phyloP scores from a whole-genome alignment of 2,113 vertebrate genomes.

The Phyllostomus hastatus region DNA sequence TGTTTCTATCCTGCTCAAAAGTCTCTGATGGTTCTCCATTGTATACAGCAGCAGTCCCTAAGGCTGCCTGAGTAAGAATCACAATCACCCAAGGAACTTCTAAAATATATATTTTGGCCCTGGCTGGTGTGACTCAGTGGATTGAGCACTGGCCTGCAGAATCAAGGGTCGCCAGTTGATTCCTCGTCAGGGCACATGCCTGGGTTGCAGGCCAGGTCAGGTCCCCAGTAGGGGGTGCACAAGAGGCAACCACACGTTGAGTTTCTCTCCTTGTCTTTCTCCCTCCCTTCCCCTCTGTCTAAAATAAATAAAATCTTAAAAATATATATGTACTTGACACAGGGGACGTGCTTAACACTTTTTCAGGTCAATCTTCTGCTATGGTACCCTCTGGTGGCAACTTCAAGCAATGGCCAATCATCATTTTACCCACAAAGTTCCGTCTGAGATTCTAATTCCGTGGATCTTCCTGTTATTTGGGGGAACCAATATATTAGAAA shows the following conservation, averaged over 20 bases:
- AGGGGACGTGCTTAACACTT: neutral
- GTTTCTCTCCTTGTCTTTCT: too few relatives aligned
- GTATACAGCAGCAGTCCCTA: neutral
- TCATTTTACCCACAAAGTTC: neutral
- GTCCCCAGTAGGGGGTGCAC: too few relatives aligned
- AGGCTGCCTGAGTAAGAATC: neutral
- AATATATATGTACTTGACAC: neutral
- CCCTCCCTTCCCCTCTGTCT: too few relatives aligned
- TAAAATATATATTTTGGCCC: neutral
- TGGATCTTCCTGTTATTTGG: neutral
- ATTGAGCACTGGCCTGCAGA: too few relatives aligned
- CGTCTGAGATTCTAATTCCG: neutral
- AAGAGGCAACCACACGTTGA: too few relatives aligned
- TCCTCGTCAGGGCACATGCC: too few relatives aligned
- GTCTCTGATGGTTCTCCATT: neutral
- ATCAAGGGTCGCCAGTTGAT: too few relatives aligned
- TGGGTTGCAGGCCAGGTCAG: too few relatives aligned
- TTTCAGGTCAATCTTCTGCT: neutral
- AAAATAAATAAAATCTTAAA: neutral
- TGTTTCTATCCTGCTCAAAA: neutral
- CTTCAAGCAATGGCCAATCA: neutral
- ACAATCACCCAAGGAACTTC: neutral
- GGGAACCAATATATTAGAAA: neutral
- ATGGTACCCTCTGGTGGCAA: constrained; percentile 53
- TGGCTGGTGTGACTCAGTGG: too few relatives aligned